phyloP scores from a whole-genome alignment of 1,140 invertebrate species.

The Samia ricini region DNA sequence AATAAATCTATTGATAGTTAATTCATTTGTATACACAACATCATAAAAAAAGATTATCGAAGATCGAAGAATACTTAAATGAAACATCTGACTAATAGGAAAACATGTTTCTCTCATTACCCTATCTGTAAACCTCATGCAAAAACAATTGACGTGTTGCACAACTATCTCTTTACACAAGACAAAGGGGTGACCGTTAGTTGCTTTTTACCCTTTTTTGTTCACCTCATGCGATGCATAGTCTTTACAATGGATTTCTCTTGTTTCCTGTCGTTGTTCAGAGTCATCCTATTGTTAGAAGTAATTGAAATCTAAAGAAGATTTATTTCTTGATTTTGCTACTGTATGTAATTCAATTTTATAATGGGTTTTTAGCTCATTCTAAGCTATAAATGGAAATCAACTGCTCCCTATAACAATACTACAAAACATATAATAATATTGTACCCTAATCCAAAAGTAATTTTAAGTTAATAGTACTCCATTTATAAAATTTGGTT shows the following conservation, averaged over 20 bases:
- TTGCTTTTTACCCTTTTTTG: conserved; percentile 38
- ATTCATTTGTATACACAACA: too few relatives aligned
- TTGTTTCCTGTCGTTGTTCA: conserved; percentile 42
- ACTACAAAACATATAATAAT: too few relatives aligned
- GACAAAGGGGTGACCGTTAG: conserved; percentile 50
- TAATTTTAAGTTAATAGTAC: too few relatives aligned
- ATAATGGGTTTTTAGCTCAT: neutral
- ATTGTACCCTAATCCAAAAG: too few relatives aligned
- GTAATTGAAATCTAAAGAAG: conserved; percentile 17
- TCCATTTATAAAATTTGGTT: too few relatives aligned
- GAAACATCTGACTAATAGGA: too few relatives aligned
- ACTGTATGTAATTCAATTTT: neutral
- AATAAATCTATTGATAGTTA: too few relatives aligned
- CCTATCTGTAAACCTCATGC: conserved; percentile 13
- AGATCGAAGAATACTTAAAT: too few relatives aligned
- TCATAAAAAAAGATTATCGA: too few relatives aligned
- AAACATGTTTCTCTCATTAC: neutral
- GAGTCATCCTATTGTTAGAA: conserved; percentile 29
- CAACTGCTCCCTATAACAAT: too few relatives aligned
- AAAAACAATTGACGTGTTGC: conserved; percentile 37
- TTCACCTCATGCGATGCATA: conserved; percentile 31
- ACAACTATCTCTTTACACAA: conserved; percentile 37
- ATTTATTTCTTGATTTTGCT: neutral
- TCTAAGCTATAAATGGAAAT: neutral
- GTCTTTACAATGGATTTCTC: conserved; percentile 34